Conservation (phyloP, 2,797 vertebrate species). For the Neopelma chrysocephalum region DNA sequence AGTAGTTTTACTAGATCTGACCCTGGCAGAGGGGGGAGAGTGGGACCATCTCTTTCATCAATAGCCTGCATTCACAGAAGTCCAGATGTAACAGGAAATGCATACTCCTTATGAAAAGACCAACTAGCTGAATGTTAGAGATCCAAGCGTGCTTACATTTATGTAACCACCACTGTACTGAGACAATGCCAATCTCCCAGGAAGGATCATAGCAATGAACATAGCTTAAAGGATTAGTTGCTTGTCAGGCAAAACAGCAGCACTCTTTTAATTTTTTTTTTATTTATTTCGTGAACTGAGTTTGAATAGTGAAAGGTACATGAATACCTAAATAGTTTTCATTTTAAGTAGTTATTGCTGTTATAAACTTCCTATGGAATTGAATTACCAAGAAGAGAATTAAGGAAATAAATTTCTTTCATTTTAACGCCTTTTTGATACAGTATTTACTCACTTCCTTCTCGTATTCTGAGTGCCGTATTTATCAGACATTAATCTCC, state of each 20-base stretch:
- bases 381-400: neutral
- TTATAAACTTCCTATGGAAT: neutral
- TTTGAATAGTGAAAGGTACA: neutral
- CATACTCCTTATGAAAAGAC: neutral
- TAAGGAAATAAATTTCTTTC: neutral
- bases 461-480: neutral
- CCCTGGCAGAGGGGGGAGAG: neutral
- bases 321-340: neutral
- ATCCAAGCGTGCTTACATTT: neutral
- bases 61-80: neutral
- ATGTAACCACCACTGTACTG: neutral
- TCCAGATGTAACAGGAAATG: neutral
- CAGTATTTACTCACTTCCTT: neutral
- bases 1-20: neutral
- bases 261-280: neutral
- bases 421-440: neutral
- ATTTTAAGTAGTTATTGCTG: neutral
- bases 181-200: neutral
- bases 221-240: slow-evolving; percentile 28
- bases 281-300: neutral
- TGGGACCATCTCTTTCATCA: neutral
- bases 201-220: neutral
- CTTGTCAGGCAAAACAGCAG: slow-evolving; percentile 7
- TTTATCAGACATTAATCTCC: neutral
- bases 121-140: neutral